Evolutionary conservation across 2,113 vertebrate genomes (phyloP), one percentile per base, ranked within the genome.

Genomic region (Oryzias melastigma): DNA sequence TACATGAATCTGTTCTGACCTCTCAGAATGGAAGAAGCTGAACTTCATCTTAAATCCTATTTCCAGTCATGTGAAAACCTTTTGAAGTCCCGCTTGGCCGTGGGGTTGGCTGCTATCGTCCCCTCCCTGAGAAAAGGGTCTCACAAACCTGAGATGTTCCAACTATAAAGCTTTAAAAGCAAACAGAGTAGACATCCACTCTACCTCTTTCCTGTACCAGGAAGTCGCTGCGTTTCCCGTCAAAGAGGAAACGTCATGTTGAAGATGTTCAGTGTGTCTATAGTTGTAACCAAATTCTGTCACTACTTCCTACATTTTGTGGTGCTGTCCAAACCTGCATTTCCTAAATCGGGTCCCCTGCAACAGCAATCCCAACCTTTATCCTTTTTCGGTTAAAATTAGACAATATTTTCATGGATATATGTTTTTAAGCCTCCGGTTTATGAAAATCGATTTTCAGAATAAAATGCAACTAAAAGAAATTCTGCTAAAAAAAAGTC

Each of bases 191-290:
- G 24, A n/a, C 17, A 27, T 35, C 18, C 27, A 22, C 48, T 48
- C 43, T 2, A 3, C 73, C 63, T 61, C 66, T 78, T 82, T 58
- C 65, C 6, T 44, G 24, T 55, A 68, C 57, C 19, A 29, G 5
- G 16, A 1, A 40, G 4, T 14, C 42, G 5, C 41, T 35, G 35
- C 51, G 18, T 3, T 3, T 48, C 5, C 20, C 42, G 2, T 41
- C 5, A 8, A 50, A 68, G 14, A 55, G 77, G 73, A 86, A 83
- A 48, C 62, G 52, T 81, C 58, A 71, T 10, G 0, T 7, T 4
- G 14, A 59, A 75, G 13, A 64, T 10, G 78, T 85, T 73, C 68
- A 3, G 16, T 22, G n/a, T 5, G 2, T 19, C 7, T 77, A 73
- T 78, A 5, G 25, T 25, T 83, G 71, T 59, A 52, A 44, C 43